Conservation (phyloP, 2,797 vertebrate genomes). For the Aplochiton taeniatus region DNA sequence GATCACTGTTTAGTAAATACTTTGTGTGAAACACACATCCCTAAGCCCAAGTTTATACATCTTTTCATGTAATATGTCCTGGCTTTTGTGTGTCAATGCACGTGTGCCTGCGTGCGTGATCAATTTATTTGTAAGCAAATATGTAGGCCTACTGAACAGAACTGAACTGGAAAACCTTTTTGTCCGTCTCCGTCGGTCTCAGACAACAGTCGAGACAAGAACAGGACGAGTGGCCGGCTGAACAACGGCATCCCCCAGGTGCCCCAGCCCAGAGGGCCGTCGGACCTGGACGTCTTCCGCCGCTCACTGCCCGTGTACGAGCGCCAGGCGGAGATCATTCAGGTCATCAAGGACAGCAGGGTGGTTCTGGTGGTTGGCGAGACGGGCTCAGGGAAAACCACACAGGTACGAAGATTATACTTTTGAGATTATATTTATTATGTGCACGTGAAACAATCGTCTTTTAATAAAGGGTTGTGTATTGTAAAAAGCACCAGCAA, state of each 20-base stretch:
- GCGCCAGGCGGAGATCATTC: conserved; percentile 85
- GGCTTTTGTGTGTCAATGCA: no score
- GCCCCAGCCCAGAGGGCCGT: conserved; percentile 79
- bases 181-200: neutral
- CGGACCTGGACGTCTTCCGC: conserved; percentile 87
- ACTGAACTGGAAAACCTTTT: no score
- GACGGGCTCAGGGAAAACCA: conserved; percentile 97
- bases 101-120: no score
- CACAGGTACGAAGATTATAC: conserved; percentile 76
- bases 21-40: no score
- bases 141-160: no score
- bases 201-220: conserved; percentile 79
- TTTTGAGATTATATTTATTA: neutral
- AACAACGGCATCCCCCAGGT: conserved; percentile 86
- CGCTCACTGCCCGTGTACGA: conserved; percentile 84
- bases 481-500: neutral
- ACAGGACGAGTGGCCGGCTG: conserved; percentile 80
- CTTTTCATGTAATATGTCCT: no score
- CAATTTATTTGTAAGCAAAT: no score
- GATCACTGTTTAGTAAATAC: neutral
- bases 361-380: conserved; percentile 91
- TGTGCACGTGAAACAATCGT: no score
- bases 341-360: conserved; percentile 85
- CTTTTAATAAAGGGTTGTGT: no score
- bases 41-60: no score